phyloP scores from a whole-genome alignment of 2,888 invertebrate genomes.

The Drosophila planitibia region DNA sequence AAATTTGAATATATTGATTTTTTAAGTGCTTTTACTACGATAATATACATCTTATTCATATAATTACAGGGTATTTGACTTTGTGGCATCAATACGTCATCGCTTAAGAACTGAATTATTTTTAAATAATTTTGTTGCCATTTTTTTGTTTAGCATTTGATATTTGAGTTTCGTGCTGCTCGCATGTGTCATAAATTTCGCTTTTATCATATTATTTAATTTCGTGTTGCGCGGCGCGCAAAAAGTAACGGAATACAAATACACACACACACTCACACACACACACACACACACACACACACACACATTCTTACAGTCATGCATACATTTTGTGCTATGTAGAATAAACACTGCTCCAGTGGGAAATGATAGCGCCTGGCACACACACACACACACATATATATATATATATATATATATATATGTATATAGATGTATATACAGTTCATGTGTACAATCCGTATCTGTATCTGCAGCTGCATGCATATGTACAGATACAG shows the following conservation, averaged over 20 bases:
- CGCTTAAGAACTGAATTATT: conserved; percentile 4
- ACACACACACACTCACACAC: conserved; percentile 4
- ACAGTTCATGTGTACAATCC: conserved; percentile 28
- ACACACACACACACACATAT: conserved; percentile 13
- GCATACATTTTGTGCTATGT: conserved; percentile 25
- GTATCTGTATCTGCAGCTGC: conserved; percentile 12
- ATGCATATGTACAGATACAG: background rate
- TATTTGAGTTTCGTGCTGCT: conserved; percentile 42
- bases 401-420: background rate
- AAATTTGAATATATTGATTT: background rate
- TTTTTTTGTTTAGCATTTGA: conserved; percentile 21
- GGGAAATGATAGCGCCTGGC: conserved; percentile 71
- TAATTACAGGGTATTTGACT: conserved; percentile 3
- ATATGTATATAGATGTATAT: background rate
- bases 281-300: conserved; percentile 1
- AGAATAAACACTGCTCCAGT: conserved; percentile 71
- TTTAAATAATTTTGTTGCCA: conserved; percentile 18
- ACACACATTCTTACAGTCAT: background rate
- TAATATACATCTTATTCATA: background rate
- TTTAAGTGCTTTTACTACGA: background rate
- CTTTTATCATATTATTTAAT: conserved; percentile 80
- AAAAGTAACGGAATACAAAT: conserved; percentile 55
- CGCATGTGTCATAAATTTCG: conserved; percentile 75
- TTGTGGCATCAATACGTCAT: background rate
- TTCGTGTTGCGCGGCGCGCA: conserved; percentile 55